A percentile compares a stretch with the other conserved stretches of the same genome.
Conservation (phyloP, 2,797 vertebrate genomes). For the Dicrostonyx torquatus region DNA sequence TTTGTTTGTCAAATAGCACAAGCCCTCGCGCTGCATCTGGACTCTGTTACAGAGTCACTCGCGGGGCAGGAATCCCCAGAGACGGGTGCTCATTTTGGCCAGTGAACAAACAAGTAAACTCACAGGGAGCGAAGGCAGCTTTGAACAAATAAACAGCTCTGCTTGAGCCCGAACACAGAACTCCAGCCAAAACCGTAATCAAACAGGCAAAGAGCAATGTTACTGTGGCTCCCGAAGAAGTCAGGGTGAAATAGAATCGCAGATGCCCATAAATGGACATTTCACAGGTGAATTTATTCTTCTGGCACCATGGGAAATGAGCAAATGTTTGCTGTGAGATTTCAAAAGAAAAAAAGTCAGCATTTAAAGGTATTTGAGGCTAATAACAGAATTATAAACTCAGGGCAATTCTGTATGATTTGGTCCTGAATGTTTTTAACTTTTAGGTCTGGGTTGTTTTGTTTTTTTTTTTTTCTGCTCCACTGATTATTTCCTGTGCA, state of each 20-base stretch:
- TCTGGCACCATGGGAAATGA: slow-evolving; percentile 36
- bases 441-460: slow-evolving; percentile 10
- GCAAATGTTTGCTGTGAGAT: slow-evolving; percentile 37
- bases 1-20: slow-evolving; percentile 69
- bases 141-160: slow-evolving; percentile 75
- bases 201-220: slow-evolving; percentile 54
- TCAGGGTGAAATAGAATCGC: slow-evolving; percentile 35
- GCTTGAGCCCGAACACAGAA: slow-evolving; percentile 57
- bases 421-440: slow-evolving; percentile 49
- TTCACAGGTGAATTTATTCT: slow-evolving; percentile 61
- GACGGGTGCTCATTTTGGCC: slow-evolving; percentile 61
- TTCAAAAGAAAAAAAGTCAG: background rate
- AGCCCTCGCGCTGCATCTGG: slow-evolving; percentile 62
- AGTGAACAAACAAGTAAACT: slow-evolving; percentile 70
- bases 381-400: slow-evolving; percentile 49
- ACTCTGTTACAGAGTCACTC: slow-evolving; percentile 68
- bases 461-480: slow-evolving; percentile 42
- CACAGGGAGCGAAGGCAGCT: slow-evolving; percentile 60
- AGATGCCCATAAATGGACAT: background rate
- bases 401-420: background rate
- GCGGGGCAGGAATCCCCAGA: slow-evolving; percentile 2
- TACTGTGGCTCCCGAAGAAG: slow-evolving; percentile 45
- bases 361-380: slow-evolving; percentile 49
- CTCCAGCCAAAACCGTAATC: slow-evolving; percentile 56
- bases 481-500: slow-evolving; percentile 50